Percentiles rank a stretch among this genome's conserved stretches.
phyloP scores from a whole-genome alignment of 2,888 invertebrate species.

The Cecidostiba fungosa region DNA sequence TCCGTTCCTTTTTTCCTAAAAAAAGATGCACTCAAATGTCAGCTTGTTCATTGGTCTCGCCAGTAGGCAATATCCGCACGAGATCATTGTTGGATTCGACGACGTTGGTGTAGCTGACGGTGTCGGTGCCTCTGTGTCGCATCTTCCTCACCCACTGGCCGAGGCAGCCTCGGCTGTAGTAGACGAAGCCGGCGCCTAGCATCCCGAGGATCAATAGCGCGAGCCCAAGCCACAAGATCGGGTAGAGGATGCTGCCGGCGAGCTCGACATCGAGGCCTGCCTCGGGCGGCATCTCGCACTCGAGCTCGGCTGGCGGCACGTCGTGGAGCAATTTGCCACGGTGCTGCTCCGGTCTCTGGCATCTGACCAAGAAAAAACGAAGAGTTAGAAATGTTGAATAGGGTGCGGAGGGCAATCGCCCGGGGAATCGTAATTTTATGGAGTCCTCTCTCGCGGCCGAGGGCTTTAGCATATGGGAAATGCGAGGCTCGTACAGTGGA shows the following conservation, averaged over 20 bases:
- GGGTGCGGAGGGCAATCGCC: not conserved
- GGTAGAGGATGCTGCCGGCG: constrained; percentile 65
- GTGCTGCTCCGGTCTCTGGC: constrained; percentile 79
- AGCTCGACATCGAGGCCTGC: constrained; percentile 22
- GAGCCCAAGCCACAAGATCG: constrained; percentile 72
- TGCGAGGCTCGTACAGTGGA: not conserved
- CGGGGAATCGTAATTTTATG: not conserved
- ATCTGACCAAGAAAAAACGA: constrained; percentile 77
- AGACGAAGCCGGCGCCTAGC: constrained; percentile 66
- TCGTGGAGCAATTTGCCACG: constrained; percentile 81
- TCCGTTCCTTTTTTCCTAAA: not conserved
- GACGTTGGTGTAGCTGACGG: constrained; percentile 77
- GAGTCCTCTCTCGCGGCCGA: not conserved
- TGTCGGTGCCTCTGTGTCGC: constrained; percentile 70
- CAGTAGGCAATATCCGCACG: constrained; percentile 74
- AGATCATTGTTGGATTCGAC: constrained; percentile 76
- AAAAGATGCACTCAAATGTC: constrained; percentile 37
- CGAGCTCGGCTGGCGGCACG: constrained; percentile 80
- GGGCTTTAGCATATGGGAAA: not conserved
- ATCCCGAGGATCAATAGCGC: constrained; percentile 68
- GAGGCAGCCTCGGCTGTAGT: constrained; percentile 71
- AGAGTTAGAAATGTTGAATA: not conserved
- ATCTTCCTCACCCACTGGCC: constrained; percentile 73
- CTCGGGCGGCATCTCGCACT: constrained; percentile 74
- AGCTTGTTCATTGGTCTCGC: constrained; percentile 66